These are phyloP conservation scores for Protaetia brevitarsis DNA, from an alignment of 1,140 invertebrate species.

Conservation along the genomic window DNA sequence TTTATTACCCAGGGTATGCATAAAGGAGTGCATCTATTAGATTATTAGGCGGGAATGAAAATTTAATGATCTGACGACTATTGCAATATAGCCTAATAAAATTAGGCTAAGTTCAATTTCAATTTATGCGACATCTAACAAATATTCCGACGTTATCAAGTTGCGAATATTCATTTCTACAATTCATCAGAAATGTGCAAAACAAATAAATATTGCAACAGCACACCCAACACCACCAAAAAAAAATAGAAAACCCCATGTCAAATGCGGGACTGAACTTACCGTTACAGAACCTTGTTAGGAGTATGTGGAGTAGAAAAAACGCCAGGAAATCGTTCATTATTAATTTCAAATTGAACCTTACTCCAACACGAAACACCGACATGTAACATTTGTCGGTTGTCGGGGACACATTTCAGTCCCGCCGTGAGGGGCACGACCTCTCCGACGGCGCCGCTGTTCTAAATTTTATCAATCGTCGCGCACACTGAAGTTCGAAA, in stretches of 20 bases:
- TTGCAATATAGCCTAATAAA: too few species aligned
- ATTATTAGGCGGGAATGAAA: too few species aligned
- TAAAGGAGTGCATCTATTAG: too few species aligned
- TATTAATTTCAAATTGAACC: slow-evolving; percentile 4
- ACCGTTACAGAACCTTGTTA: not conserved
- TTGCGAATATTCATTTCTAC: too few species aligned
- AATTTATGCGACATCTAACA: too few species aligned
- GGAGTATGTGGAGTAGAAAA: not conserved
- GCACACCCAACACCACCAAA: too few species aligned
- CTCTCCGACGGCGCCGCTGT: not conserved
- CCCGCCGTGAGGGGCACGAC: not conserved
- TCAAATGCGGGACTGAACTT: not conserved
- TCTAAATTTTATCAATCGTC: not conserved
- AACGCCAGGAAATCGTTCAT: slow-evolving; percentile 13
- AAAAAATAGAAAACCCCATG: not conserved
- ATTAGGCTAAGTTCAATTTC: too few species aligned
- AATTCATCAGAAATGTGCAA: not conserved
- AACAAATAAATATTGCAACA: not conserved
- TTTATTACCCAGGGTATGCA: too few species aligned
- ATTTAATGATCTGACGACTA: too few species aligned
- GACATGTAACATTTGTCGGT: slow-evolving; percentile 10
- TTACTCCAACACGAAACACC: not conserved
- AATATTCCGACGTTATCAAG: too few species aligned
- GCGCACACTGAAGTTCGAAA: not conserved
- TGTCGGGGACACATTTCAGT: not conserved